Conservation (phyloP, 1,140 invertebrate species). For the Drosophila kepulauana region DNA sequence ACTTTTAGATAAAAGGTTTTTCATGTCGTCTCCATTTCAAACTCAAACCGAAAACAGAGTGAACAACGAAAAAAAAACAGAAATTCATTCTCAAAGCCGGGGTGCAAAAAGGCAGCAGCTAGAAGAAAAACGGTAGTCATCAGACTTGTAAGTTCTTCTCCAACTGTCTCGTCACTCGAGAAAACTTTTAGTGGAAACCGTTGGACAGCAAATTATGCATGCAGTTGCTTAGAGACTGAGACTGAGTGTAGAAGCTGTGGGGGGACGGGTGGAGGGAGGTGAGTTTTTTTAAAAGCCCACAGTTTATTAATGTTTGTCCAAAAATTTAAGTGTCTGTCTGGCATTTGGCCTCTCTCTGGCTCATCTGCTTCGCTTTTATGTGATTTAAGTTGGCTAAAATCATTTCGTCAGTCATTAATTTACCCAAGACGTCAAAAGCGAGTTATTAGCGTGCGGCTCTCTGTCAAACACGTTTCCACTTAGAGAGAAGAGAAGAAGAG, state of each 20-base stretch:
- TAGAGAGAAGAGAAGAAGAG: neutral
- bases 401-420: slow-evolving; percentile 79
- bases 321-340: slow-evolving; percentile 69
- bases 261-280: neutral
- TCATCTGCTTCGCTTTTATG: slow-evolving; percentile 28
- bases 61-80: neutral
- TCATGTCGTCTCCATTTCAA: slow-evolving; percentile 80
- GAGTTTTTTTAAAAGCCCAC: slow-evolving; percentile 63
- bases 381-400: slow-evolving; percentile 79
- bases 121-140: slow-evolving; percentile 37
- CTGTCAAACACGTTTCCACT: slow-evolving; percentile 70
- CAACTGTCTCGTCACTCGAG: slow-evolving; percentile 40
- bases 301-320: slow-evolving; percentile 81
- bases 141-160: slow-evolving; percentile 16
- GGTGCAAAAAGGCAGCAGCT: slow-evolving; percentile 43
- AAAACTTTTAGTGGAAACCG: slow-evolving; percentile 76
- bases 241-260: neutral
- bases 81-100: slow-evolving; percentile 62
- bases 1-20: slow-evolving; percentile 83
- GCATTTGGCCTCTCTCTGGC: slow-evolving; percentile 23
- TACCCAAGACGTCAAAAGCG: slow-evolving; percentile 67
- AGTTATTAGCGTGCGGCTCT: slow-evolving; percentile 78
- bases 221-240: slow-evolving; percentile 39
- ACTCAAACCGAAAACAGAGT: neutral
- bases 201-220: slow-evolving; percentile 77